Percentiles rank a stretch among this genome's conserved stretches.
phyloP scores from a whole-genome alignment of 2,113 vertebrate species.

The Ictidomys tridecemlineatus region DNA sequence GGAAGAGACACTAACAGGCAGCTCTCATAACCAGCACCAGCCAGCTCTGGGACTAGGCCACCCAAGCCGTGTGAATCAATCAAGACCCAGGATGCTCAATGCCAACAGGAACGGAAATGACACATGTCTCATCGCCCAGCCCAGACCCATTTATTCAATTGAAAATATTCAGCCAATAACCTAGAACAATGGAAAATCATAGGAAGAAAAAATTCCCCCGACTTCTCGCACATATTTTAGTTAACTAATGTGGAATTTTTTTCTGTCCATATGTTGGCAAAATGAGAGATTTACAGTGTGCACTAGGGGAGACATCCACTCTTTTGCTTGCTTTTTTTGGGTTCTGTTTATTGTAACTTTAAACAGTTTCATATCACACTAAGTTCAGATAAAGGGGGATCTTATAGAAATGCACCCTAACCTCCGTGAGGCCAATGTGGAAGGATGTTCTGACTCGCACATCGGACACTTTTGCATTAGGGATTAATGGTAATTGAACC shows the following conservation, averaged over 20 bases:
- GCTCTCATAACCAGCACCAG: neutral
- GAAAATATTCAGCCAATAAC: no score
- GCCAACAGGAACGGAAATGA: neutral
- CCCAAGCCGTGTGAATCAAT: accelerated
- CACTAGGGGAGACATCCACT: no score
- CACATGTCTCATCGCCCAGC: no score
- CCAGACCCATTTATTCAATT: no score
- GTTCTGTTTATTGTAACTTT: no score
- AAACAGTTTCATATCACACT: neutral
- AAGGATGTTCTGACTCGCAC: neutral
- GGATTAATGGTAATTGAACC: neutral
- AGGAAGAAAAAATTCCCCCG: no score
- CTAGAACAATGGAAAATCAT: no score
- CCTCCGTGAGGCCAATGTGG: neutral
- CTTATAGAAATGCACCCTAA: neutral
- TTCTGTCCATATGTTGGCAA: no score
- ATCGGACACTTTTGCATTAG: accelerated
- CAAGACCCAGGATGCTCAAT: neutral
- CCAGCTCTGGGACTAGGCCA: accelerated
- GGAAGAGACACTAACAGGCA: accelerated
- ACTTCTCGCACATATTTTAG: no score
- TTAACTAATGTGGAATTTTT: no score
- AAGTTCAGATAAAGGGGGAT: neutral
- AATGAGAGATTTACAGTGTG: no score
- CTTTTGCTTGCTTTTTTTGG: no score